Evolutionary conservation across 2,888 invertebrate genomes (phyloP).

Genomic region (Helleia helle): DNA sequence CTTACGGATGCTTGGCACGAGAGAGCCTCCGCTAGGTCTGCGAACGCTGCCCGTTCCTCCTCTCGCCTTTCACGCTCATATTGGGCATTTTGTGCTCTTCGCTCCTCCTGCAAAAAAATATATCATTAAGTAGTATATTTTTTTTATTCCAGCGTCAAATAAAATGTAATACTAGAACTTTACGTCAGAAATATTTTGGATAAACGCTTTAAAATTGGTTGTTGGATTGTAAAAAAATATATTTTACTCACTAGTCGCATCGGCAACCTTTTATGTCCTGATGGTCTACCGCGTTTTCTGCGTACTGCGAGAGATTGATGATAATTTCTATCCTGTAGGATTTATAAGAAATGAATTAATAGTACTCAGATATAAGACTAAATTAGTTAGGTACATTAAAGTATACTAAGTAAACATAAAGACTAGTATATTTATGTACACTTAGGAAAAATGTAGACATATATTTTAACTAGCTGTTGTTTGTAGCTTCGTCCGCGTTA

Average conservation of each 20-base stretch:
- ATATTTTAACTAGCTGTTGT: too few relatives aligned
- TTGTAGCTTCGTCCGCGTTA: too few relatives aligned
- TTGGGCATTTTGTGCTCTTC: background rate
- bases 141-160: background rate
- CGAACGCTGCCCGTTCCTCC: background rate
- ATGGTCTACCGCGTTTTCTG: conserved; percentile 1
- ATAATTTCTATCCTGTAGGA: background rate
- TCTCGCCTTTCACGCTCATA: conserved; percentile 3
- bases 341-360: too few relatives aligned
- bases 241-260: background rate
- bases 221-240: background rate
- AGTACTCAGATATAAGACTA: too few relatives aligned
- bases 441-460: too few relatives aligned
- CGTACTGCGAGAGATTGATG: background rate
- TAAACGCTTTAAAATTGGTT: background rate
- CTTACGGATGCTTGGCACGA: background rate
- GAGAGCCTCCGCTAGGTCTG: background rate
- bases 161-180: background rate
- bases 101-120: background rate
- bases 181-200: background rate
- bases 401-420: too few relatives aligned
- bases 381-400: too few relatives aligned
- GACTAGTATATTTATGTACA: too few relatives aligned
- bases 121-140: background rate
- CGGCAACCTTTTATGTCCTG: conserved; percentile 3